Conservation (phyloP, 2,113 vertebrate species). For the Scopus umbretta region DNA sequence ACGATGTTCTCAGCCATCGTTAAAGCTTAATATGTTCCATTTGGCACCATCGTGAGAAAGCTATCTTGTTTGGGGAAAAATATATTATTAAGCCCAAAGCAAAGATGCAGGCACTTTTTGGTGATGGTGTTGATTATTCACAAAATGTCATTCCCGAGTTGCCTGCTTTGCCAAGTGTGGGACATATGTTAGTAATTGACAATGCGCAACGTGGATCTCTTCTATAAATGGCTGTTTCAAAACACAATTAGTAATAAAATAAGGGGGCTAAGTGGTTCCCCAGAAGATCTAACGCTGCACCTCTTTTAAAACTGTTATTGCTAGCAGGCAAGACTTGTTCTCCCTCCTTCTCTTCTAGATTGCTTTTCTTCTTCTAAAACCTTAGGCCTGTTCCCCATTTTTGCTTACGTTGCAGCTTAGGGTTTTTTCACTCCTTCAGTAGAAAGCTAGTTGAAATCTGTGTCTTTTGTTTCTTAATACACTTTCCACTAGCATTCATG, state of each 20-base stretch:
- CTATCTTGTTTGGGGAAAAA: slow-evolving; percentile 7
- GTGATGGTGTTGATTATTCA: slow-evolving; percentile 51
- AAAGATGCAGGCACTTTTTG: slow-evolving; percentile 22
- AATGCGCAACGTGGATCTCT: slow-evolving; percentile 1
- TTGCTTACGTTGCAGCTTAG: not conserved
- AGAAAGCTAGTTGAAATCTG: not conserved
- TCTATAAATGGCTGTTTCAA: slow-evolving; percentile 59
- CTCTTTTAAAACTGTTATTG: slow-evolving; percentile 1
- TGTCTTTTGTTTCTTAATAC: not conserved
- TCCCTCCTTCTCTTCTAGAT: not conserved
- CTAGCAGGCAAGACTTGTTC: not conserved
- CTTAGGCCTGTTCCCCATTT: not conserved
- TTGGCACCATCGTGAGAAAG: not conserved
- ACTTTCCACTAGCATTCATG: not conserved
- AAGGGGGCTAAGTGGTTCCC: slow-evolving; percentile 16
- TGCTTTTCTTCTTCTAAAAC: not conserved
- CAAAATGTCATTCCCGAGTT: slow-evolving; percentile 4
- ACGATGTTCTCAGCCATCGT: not conserved
- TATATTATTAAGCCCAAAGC: not conserved
- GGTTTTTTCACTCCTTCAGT: not conserved
- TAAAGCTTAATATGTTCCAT: slow-evolving; percentile 44
- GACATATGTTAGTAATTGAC: slow-evolving; percentile 69
- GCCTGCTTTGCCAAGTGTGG: slow-evolving; percentile 10
- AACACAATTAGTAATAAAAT: slow-evolving; percentile 54
- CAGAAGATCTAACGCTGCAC: slow-evolving; percentile 22